Evolutionary conservation across 1,140 invertebrate genomes (phyloP).

Genomic region (Lordiphosa collinella): DNA sequence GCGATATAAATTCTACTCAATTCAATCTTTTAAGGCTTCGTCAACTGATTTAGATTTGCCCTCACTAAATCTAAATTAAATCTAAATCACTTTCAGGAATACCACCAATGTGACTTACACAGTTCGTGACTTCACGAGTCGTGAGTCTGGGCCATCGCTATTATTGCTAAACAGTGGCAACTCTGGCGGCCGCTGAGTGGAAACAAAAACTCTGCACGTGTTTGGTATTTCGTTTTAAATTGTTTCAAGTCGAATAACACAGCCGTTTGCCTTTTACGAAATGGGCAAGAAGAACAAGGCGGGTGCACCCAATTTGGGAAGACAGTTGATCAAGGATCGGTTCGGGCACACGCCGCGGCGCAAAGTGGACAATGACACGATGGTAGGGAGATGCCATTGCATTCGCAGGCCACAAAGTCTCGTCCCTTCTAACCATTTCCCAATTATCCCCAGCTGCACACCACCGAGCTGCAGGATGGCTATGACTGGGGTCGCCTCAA

Average conservation of each 20-base stretch:
- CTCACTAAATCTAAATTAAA: too few species aligned
- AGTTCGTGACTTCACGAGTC: too few species aligned
- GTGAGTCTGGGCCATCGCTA: too few species aligned
- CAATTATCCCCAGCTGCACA: constrained; percentile 84
- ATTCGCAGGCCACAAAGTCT: too few species aligned
- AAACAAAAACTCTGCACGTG: constrained; percentile 10
- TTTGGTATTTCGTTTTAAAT: constrained; percentile 11
- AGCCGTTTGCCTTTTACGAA: background rate
- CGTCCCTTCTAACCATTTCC: constrained; percentile 7
- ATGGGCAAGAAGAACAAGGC: constrained; percentile 72
- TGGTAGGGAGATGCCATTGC: constrained; percentile 79
- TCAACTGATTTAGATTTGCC: too few species aligned
- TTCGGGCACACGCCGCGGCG: constrained; percentile 83
- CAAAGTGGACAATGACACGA: constrained; percentile 83
- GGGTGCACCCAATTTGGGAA: constrained; percentile 81
- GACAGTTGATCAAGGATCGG: constrained; percentile 88
- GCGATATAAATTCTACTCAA: too few species aligned
- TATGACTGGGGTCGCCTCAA: constrained; percentile 94
- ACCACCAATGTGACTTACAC: too few species aligned
- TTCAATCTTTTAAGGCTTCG: too few species aligned
- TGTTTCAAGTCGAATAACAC: background rate
- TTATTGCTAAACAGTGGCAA: too few species aligned
- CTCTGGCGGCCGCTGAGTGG: too few species aligned
- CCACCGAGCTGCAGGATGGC: constrained; percentile 92
- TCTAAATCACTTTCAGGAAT: too few species aligned